These are phyloP conservation scores for Drosophila subpulchrella DNA, from an alignment of 1,140 invertebrate genomes.

Conservation along the genomic window DNA sequence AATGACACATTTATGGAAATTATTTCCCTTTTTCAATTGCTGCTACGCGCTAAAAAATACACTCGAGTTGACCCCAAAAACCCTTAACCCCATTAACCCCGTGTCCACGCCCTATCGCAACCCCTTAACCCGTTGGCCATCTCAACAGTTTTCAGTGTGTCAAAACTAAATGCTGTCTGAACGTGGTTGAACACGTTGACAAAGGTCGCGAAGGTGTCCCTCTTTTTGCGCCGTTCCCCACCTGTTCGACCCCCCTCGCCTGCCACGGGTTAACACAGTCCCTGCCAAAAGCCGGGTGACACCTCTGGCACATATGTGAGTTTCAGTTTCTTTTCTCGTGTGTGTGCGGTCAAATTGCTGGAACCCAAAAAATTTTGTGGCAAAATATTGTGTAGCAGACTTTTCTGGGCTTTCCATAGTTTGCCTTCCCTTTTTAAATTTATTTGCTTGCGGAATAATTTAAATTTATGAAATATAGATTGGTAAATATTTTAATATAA, in stretches of 20 bases:
- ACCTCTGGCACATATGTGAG: constrained; percentile 47
- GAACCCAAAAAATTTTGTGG: constrained; percentile 64
- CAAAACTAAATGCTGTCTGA: constrained; percentile 50
- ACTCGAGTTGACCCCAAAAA: constrained; percentile 12
- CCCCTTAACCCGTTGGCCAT: constrained; percentile 27
- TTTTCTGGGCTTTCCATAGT: constrained; percentile 19
- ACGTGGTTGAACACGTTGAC: constrained; percentile 64
- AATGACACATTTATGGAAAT: constrained; percentile 40
- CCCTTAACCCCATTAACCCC: constrained; percentile 36
- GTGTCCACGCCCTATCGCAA: neutral
- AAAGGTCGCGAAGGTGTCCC: constrained; percentile 65
- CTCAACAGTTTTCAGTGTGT: constrained; percentile 46
- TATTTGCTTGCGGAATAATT: neutral
- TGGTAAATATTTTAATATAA: no score
- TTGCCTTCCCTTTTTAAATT: constrained; percentile 1
- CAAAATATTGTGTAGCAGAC: constrained; percentile 56
- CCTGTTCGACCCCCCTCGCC: constrained; percentile 22
- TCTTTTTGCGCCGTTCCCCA: constrained; percentile 32
- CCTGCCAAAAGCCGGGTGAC: constrained; percentile 69
- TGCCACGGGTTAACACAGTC: constrained; percentile 51
- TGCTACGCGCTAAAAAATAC: constrained; percentile 18
- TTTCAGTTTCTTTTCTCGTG: constrained; percentile 18
- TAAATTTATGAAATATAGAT: neutral
- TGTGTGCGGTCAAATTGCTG: constrained; percentile 63
- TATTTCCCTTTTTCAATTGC: constrained; percentile 24